These are phyloP conservation scores for Podarcis lilfordi DNA, from an alignment of 2,797 vertebrate genomes.

Conservation along the genomic window DNA sequence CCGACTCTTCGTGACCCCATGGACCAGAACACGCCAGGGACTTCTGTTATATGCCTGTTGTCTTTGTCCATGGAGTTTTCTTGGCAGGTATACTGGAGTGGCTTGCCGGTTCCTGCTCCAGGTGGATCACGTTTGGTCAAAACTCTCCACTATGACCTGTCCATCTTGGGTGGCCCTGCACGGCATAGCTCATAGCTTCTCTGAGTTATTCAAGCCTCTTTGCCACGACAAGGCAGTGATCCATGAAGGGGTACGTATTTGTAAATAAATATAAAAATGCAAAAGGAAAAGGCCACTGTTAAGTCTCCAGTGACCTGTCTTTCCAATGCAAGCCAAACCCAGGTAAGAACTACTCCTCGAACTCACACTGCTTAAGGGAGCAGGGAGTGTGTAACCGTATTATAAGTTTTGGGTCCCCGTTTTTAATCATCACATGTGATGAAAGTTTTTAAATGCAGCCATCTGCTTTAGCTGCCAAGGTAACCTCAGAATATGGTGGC, in stretches of 20 bases:
- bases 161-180: too few species aligned
- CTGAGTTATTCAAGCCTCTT: too few species aligned
- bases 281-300: not conserved
- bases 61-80: too few species aligned
- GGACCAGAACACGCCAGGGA: too few species aligned
- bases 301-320: not conserved
- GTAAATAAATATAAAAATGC: not conserved
- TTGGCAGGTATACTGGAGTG: too few species aligned
- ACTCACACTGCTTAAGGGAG: not conserved
- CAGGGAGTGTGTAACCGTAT: not conserved
- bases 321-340: not conserved
- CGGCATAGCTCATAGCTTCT: too few species aligned
- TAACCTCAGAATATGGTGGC: not conserved
- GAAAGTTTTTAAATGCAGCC: not conserved
- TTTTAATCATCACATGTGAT: not conserved
- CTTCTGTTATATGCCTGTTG: too few species aligned
- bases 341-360: not conserved
- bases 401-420: not conserved
- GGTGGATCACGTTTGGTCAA: too few species aligned
- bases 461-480: constrained; percentile 14
- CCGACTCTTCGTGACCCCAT: too few species aligned
- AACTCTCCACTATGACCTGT: too few species aligned
- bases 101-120: too few species aligned
- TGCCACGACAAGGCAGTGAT: too few species aligned
- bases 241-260: not conserved